Conservation (phyloP, 2,888 invertebrate genomes). For the Epistrophe eligans region DNA sequence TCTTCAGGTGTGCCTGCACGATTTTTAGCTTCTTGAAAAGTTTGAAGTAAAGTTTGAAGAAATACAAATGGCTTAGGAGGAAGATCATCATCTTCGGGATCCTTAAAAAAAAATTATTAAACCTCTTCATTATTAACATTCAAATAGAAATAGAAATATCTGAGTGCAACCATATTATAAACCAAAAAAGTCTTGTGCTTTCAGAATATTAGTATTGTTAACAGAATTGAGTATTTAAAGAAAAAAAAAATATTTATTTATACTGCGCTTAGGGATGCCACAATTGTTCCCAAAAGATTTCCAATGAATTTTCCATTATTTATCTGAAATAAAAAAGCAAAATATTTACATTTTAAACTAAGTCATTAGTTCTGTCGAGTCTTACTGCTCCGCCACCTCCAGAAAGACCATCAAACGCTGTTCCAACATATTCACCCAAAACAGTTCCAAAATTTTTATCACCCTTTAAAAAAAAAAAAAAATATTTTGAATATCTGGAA, state of each 20-base stretch:
- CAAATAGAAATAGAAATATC: not conserved
- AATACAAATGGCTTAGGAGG: slow-evolving; percentile 82
- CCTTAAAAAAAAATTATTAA: slow-evolving; percentile 78
- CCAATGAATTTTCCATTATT: slow-evolving; percentile 83
- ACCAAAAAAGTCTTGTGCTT: slow-evolving; percentile 33
- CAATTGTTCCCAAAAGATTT: slow-evolving; percentile 82
- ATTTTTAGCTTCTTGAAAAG: slow-evolving; percentile 81
- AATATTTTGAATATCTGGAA: not conserved
- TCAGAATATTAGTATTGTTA: slow-evolving; percentile 58
- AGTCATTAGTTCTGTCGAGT: not conserved
- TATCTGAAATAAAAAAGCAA: slow-evolving; percentile 78
- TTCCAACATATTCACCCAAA: slow-evolving; percentile 82
- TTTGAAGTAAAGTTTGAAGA: slow-evolving; percentile 80
- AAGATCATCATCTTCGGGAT: slow-evolving; percentile 83
- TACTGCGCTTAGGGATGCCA: slow-evolving; percentile 84
- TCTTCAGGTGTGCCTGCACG: slow-evolving; percentile 78
- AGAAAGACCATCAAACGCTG: slow-evolving; percentile 83
- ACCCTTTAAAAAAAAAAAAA: slow-evolving; percentile 77
- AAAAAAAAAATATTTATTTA: slow-evolving; percentile 73
- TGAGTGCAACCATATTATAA: slow-evolving; percentile 53
- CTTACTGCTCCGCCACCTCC: slow-evolving; percentile 84
- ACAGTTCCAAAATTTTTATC: slow-evolving; percentile 83
- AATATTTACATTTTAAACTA: not conserved
- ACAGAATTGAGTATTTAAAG: slow-evolving; percentile 21
- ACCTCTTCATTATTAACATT: not conserved